A percentile compares a stretch with the other conserved stretches of the same genome.
Conservation (phyloP, 1,140 invertebrate genomes). For the Heterodera carotae region DNA sequence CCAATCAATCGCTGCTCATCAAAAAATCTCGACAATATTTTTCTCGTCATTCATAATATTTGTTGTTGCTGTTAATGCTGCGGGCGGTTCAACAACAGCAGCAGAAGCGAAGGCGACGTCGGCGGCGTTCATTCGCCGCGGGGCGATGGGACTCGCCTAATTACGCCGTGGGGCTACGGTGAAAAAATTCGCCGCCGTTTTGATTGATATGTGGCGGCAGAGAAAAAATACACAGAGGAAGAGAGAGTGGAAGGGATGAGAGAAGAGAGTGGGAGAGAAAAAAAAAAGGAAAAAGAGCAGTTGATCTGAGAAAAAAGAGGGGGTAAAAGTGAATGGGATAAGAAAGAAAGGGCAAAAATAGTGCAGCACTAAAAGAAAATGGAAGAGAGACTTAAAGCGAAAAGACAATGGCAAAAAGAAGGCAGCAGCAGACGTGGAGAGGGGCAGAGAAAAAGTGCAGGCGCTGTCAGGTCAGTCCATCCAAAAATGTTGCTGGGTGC, state of each 20-base stretch:
- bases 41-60: neutral
- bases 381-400: neutral
- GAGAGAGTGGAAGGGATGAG: neutral
- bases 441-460: neutral
- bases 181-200: neutral
- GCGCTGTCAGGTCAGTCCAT: too few relatives aligned
- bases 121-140: neutral
- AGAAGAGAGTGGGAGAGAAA: neutral
- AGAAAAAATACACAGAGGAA: neutral
- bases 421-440: neutral
- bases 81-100: too few relatives aligned
- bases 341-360: neutral
- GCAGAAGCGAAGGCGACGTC: neutral
- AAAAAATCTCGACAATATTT: neutral
- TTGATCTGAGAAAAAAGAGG: neutral
- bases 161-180: neutral
- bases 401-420: conserved; percentile 6
- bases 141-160: neutral
- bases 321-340: neutral
- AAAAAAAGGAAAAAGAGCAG: neutral
- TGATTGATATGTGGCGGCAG: neutral
- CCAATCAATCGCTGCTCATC: neutral
- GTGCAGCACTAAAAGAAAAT: neutral
- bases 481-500: neutral
- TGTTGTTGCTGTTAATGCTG: neutral